Conservation (phyloP, 2,888 invertebrate species). For the Leptopilina drosophilae region DNA sequence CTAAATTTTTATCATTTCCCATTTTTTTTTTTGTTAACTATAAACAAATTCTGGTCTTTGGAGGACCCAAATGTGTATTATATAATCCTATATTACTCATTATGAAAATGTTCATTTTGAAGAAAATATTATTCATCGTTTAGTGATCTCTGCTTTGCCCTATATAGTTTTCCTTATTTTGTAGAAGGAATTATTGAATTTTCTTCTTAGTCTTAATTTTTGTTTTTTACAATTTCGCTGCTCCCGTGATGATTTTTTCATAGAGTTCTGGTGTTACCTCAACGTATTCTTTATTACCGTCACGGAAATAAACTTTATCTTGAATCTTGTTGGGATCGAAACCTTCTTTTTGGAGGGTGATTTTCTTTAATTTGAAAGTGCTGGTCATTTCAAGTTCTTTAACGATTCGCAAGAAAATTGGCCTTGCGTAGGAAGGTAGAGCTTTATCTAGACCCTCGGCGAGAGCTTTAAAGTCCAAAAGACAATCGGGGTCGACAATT, state of each 20-base stretch:
- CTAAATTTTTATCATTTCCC: slow-evolving; percentile 5
- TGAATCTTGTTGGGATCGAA: slow-evolving; percentile 79
- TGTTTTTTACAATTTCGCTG: slow-evolving; percentile 70
- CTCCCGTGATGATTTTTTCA: slow-evolving; percentile 77
- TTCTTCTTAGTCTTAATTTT: background rate
- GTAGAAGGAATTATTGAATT: background rate
- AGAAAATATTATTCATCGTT: slow-evolving; percentile 15
- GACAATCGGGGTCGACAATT: slow-evolving; percentile 79
- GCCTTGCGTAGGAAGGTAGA: slow-evolving; percentile 82
- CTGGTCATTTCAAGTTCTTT: slow-evolving; percentile 82
- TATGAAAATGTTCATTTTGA: slow-evolving; percentile 12
- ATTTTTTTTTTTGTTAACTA: background rate
- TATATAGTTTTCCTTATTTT: background rate
- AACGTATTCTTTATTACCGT: slow-evolving; percentile 80
- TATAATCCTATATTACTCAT: slow-evolving; percentile 4
- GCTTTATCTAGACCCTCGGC: slow-evolving; percentile 76
- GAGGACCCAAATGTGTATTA: background rate
- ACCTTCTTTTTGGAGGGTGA: slow-evolving; percentile 81
- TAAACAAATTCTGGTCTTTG: background rate
- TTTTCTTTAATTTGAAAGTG: slow-evolving; percentile 84
- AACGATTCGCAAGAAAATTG: slow-evolving; percentile 81
- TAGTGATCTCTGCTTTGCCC: background rate
- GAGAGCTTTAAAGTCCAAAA: slow-evolving; percentile 75
- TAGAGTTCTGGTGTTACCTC: slow-evolving; percentile 80
- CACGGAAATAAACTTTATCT: slow-evolving; percentile 79